Evolutionary conservation across 1,140 invertebrate genomes (phyloP), one percentile per base, ranked within the genome.

Genomic region (Heliothis subflexa): DNA sequence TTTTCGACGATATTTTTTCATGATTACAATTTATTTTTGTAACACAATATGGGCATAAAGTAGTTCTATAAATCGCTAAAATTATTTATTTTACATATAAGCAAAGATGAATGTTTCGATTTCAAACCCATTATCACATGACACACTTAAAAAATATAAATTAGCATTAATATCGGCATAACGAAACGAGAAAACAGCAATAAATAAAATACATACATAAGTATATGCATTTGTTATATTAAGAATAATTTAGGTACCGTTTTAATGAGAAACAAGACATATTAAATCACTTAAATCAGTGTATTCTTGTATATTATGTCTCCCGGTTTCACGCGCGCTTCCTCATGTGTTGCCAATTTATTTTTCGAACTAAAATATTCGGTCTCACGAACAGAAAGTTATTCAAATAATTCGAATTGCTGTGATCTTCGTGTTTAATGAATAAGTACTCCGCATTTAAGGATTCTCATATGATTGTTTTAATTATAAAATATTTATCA

Each of bases 241-340:
- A 40, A 7, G 33, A 40, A 40, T 9, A 3, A 40, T 40, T 40
- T 40, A 40, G 33, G 33, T 40, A 40, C 73, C 73, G 73, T 75
- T 75, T 75, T 62, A 62, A 75, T 18, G 47, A 64, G n/a, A n/a
- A 50, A 54, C 73, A 9, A 75, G 62, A 62, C 62, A 62, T 75
- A 64, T 50, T 18, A 55, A 71, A 21, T 12, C 52, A n/a, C 52
- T 52, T 14, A 25, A 14, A 33, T 71, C 3, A 10, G 25, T 71
- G 21, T 54, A 7, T 40, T 40, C 33, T 7, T 40, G 5, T 40
- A 40, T 40, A 5, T 40, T 40, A 9, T 1, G 5, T 40, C 33
- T 40, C 33, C 5, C 33, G 33, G 33, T 40, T 40, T 40, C 33
- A 7, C 9, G 0, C 21, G 21, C 2, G 21, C 21, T 0, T 40